Percentiles rank a stretch among this genome's conserved stretches.
Evolutionary conservation across 64 coral and sea anemone genomes (phyloP).

Genomic region (Montipora capricornis): DNA sequence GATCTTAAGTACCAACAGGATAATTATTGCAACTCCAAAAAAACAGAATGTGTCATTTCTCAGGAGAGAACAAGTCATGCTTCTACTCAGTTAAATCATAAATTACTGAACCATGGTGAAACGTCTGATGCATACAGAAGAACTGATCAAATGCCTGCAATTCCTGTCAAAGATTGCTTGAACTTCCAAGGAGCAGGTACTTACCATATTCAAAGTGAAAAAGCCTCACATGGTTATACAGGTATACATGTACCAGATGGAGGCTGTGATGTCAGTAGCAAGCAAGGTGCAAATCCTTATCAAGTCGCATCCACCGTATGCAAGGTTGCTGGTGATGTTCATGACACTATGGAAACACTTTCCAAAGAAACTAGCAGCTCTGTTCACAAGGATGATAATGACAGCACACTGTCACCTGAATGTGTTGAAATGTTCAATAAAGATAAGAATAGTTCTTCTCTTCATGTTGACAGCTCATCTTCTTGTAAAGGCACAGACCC

Average conservation of each 20-base stretch:
- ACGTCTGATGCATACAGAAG: background rate
- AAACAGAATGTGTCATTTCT: background rate
- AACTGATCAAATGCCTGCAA: background rate
- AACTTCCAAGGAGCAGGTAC: background rate
- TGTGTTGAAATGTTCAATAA: background rate
- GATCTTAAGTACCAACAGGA: background rate
- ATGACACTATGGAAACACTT: background rate
- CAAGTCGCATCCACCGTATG: background rate
- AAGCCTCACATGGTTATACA: background rate
- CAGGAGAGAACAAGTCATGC: no score
- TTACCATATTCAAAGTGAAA: background rate
- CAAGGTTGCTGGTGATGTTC: background rate
- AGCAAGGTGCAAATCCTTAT: background rate
- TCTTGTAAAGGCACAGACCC: background rate
- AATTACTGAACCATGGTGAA: background rate
- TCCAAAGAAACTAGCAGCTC: background rate
- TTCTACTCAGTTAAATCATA: background rate
- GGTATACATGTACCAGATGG: background rate
- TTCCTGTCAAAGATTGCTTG: background rate
- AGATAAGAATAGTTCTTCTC: background rate
- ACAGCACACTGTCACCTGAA: background rate
- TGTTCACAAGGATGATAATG: background rate
- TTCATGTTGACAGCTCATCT: background rate
- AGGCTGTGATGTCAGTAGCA: background rate
- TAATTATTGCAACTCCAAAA: background rate